These are phyloP conservation scores for Andrena dorsata DNA, from an alignment of 2,888 invertebrate species.

Conservation along the genomic window DNA sequence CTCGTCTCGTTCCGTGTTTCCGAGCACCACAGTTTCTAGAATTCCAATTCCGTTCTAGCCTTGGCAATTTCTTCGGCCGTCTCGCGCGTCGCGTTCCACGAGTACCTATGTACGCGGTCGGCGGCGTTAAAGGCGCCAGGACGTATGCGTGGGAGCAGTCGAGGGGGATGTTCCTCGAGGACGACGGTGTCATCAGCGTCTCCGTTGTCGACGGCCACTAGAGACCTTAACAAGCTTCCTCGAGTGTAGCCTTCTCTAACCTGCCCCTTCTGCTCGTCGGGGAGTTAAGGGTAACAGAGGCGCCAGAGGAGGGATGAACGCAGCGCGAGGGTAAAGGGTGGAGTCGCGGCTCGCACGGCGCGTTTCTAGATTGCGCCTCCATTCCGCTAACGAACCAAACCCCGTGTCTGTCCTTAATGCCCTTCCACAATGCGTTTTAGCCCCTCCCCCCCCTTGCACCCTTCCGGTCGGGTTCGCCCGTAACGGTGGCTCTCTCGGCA, in stretches of 20 bases:
- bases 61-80: background rate
- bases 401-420: constrained; percentile 64
- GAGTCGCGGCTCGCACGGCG: constrained; percentile 44
- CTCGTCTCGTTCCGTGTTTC: background rate
- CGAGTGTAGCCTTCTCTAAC: constrained; percentile 68
- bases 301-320: background rate
- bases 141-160: constrained; percentile 30
- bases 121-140: constrained; percentile 32
- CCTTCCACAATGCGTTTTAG: constrained; percentile 58
- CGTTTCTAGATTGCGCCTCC: constrained; percentile 72
- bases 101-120: background rate
- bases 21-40: background rate
- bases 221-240: constrained; percentile 78
- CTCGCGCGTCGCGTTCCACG: background rate
- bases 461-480: constrained; percentile 22
- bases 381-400: constrained; percentile 79
- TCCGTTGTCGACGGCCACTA: constrained; percentile 63
- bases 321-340: constrained; percentile 8
- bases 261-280: constrained; percentile 40
- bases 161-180: constrained; percentile 53
- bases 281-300: constrained; percentile 37
- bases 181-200: constrained; percentile 55
- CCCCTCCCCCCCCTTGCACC: constrained; percentile 23
- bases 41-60: background rate
- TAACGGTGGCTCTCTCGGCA: constrained; percentile 28